Evolutionary conservation across 2,888 invertebrate species (phyloP), one percentile per base, ranked within the genome.

Genomic region (Sphaerophoria taeniata): DNA sequence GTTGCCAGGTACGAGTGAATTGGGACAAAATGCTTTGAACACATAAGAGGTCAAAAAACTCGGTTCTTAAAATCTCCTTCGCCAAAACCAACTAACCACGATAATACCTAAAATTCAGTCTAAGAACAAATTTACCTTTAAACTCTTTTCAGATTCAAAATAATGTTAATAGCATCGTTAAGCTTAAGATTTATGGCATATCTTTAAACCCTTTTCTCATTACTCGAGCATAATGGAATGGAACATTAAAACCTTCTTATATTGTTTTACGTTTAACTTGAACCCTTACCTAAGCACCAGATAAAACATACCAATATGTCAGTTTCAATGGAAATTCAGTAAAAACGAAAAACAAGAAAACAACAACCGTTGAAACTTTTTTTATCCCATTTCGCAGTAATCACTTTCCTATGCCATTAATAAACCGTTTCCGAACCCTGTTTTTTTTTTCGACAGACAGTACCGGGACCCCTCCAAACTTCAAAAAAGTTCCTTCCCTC

Each of bases 321-420:
- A 6, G 4, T 3, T 49, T 2, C 14, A 24, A 11, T 36, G 9
- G 39, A 39, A 39, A 39, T 24, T 2, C 39, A 39, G 36, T 36
- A 7, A 12, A 9, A 43, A 12, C 39, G 11, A 9, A 9, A 43
- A 39, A 58, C 24, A 16, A 39, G 24, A 39, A 24, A 2, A 11
- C 12, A 36, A 14, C 14, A 56, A 36, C 9, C 14, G 34, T 56
- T 0, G 1, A 16, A 60, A 60, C 11, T 39, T 60, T 60, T 60
- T 60, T 60, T 24, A 60, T 60, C 60, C 60, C 12, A 60, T 60
- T 60, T 60, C 6, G 6, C 24, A 43, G 24, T 60, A 60, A 60
- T 60, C 43, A 60, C 60, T 39, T 60, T 16, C 49, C 47, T 45
- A 36, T 58, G 24, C 16, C 39, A 39, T 58, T 58, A 58, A 16